Conservation (phyloP, 2,888 invertebrate species). For the Lordiphosa fenestrarum region DNA sequence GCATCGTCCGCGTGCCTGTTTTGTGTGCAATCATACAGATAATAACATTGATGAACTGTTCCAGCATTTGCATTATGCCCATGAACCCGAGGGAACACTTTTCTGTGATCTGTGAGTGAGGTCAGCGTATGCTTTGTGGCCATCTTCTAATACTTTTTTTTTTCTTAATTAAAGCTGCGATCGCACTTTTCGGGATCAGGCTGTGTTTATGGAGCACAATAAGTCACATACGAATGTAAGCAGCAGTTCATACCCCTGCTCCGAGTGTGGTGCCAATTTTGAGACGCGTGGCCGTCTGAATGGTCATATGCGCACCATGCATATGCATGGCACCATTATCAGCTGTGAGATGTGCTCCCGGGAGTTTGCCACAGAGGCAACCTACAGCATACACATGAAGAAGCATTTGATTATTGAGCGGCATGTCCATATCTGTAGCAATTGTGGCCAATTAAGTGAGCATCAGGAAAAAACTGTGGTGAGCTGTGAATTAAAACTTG, state of each 20-base stretch:
- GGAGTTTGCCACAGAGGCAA: constrained; percentile 58
- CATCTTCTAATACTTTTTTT: background rate
- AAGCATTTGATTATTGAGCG: constrained; percentile 65
- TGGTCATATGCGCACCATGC: constrained; percentile 58
- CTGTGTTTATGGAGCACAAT: constrained; percentile 62
- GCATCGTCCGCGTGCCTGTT: constrained; percentile 74
- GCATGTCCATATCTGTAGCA: constrained; percentile 62
- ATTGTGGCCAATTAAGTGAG: constrained; percentile 70
- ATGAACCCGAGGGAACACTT: constrained; percentile 61
- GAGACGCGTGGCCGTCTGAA: constrained; percentile 59
- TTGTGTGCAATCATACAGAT: constrained; percentile 72
- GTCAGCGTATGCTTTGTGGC: no score
- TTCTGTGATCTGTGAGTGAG: constrained; percentile 66
- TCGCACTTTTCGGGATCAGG: constrained; percentile 57
- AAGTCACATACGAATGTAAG: constrained; percentile 50
- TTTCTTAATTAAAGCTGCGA: constrained; percentile 67
- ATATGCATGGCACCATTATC: constrained; percentile 44
- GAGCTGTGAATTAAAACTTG: no score
- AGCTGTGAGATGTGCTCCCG: constrained; percentile 71
- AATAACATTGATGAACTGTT: constrained; percentile 74
- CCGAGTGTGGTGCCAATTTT: constrained; percentile 42
- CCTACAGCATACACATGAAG: constrained; percentile 67
- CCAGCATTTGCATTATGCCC: constrained; percentile 76
- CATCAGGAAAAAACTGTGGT: constrained; percentile 34
- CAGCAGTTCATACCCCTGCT: constrained; percentile 46